phyloP scores from a whole-genome alignment of 2,888 invertebrate genomes.

The Galerucella calmariensis region DNA sequence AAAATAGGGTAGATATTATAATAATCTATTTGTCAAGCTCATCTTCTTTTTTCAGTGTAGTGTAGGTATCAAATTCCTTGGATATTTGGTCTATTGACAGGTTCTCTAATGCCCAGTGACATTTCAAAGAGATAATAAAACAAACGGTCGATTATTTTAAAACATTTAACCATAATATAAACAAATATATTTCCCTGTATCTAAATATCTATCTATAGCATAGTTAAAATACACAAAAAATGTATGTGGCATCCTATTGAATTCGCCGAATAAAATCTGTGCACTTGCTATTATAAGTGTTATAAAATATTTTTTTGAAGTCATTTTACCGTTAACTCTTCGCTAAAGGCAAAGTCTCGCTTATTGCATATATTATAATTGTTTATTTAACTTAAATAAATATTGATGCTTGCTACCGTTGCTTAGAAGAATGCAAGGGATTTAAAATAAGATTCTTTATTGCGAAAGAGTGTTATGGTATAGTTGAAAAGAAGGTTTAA shows the following conservation, averaged over 20 bases:
- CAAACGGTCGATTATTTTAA: too few species aligned
- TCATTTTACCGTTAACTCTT: conserved; percentile 1
- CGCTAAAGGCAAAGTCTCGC: conserved; percentile 1
- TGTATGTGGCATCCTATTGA: background rate
- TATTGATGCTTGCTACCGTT: conserved; percentile 9
- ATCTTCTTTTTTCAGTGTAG: too few species aligned
- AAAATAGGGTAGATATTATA: too few species aligned
- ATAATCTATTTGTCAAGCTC: too few species aligned
- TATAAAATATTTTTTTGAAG: conserved; percentile 8
- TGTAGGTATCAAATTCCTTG: too few species aligned
- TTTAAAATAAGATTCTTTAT: background rate
- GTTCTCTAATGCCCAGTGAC: background rate
- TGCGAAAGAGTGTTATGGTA: background rate
- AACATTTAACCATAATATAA: too few species aligned
- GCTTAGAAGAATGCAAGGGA: background rate
- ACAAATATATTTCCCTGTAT: background rate
- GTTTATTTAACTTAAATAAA: conserved; percentile 15
- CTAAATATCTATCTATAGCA: background rate
- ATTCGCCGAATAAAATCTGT: conserved; percentile 1
- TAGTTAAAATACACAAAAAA: background rate
- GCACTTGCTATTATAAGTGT: conserved; percentile 1
- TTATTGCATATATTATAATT: conserved; percentile 12
- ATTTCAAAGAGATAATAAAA: background rate
- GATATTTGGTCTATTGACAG: too few species aligned
- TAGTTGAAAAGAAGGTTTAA: too few species aligned